These are phyloP conservation scores for Neuroterus valhalla DNA, from an alignment of 1,140 invertebrate genomes.

Conservation along the genomic window DNA sequence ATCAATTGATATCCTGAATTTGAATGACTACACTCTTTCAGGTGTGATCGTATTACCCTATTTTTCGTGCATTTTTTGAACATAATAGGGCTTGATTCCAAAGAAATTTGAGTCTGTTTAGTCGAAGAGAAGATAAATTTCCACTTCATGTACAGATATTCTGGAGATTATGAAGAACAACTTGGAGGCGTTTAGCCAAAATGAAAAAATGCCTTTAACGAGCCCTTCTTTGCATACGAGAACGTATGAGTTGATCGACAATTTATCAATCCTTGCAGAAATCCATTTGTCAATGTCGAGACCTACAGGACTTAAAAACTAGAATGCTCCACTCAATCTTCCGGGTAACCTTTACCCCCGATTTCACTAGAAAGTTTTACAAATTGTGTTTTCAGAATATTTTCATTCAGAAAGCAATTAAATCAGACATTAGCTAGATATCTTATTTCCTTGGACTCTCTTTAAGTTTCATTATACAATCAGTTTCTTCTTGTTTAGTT, in stretches of 20 bases:
- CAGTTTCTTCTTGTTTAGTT: no score
- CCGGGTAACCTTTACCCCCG: constrained; percentile 1
- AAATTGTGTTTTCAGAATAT: background rate
- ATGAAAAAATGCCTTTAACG: constrained; percentile 30
- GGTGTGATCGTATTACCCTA: no score
- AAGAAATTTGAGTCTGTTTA: background rate
- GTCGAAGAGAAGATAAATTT: background rate
- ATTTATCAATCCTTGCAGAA: constrained; percentile 59
- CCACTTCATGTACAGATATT: background rate
- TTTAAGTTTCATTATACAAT: no score
- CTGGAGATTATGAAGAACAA: constrained; percentile 32
- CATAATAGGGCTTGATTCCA: background rate
- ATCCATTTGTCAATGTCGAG: constrained; percentile 59
- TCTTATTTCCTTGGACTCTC: no score
- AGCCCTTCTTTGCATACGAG: constrained; percentile 44
- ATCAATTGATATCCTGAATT: background rate
- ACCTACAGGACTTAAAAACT: constrained; percentile 45
- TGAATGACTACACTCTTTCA: no score
- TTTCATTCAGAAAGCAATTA: no score
- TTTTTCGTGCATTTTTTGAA: no score
- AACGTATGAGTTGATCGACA: constrained; percentile 46
- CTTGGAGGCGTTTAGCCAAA: background rate
- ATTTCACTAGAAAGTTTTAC: constrained; percentile 3
- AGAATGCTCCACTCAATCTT: constrained; percentile 20
- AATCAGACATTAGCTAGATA: no score